Evolutionary conservation across 1,140 invertebrate genomes (phyloP), one percentile per base, ranked within the genome.

Genomic region (Aphidius ervi): DNA sequence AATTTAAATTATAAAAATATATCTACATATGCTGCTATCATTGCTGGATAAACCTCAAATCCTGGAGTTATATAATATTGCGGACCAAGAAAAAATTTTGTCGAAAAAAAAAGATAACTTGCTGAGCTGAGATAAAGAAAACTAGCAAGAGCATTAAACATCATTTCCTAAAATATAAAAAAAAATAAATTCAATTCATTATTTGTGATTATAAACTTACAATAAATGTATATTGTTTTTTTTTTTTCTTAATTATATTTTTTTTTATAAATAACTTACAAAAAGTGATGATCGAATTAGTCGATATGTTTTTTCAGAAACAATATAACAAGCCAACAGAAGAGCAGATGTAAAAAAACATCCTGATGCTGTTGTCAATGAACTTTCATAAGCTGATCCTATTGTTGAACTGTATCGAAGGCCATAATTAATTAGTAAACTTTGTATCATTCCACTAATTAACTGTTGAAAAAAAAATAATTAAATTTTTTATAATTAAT

Each of bases 1-100:
- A 16, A 16, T 16, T 16, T 16, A 1, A 16, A 9, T 4, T 8
- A 10, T 46, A 37, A 10, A 56, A 5, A 56, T 20, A 58, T 42
- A 86, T 89, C 90, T 79, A 93, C 91, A 73, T 92, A 92, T 56
- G 87, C 86, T 1, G 88, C 88, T 31, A 87, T 90, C 88, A 93
- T 91, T 3, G 90, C 90, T 10, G 90, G 90, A 79, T 90, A 92
- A 39, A 87, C 89, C 69, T 87, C 84, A 67, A 82, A 86, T 59
- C 82, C 84, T 4, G 83, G 81, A 16, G 75, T 83, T 31, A 83
- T 68, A 39, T 82, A 70, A 71, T 85, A 86, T 45, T 81, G 68
- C 0, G 87, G 85, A 74, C 88, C 86, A 41, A 93, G 73, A 73
- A 87, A 90, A 31, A 89, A 75, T 68, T 89, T 88, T 9, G 90